phyloP scores from a whole-genome alignment of 2,113 vertebrate species.

The Corythaeola cristata region DNA sequence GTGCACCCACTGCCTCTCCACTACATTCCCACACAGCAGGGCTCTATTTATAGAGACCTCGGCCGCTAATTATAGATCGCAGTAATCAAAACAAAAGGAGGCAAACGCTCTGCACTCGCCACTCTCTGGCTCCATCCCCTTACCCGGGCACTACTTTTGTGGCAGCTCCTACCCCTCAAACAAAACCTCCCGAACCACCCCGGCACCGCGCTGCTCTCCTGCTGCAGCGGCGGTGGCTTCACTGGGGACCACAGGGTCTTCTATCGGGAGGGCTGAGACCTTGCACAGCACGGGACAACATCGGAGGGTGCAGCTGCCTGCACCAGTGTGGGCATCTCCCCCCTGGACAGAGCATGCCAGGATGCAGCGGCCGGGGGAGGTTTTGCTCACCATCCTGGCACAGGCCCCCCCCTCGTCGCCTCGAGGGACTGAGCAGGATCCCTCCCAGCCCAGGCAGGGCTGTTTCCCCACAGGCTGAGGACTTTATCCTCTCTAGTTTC shows the following conservation, averaged over 20 bases:
- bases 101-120: neutral
- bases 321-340: neutral
- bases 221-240: neutral
- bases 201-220: neutral
- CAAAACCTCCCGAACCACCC: rapidly evolving
- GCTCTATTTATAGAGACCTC: conserved; percentile 52
- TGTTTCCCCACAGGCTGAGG: neutral
- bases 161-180: neutral
- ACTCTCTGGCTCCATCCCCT: neutral
- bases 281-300: neutral
- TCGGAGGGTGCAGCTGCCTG: neutral
- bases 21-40: conserved; percentile 30
- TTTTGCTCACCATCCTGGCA: neutral
- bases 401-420: rapidly evolving
- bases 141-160: neutral
- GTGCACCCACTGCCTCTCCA: neutral
- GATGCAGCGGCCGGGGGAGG: neutral
- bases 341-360: rapidly evolving
- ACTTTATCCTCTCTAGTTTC: neutral
- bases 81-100: conserved; percentile 38
- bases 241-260: neutral
- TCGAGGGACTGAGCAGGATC: rapidly evolving
- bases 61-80: conserved; percentile 32
- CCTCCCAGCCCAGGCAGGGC: neutral
- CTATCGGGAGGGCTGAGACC: neutral